Evolutionary conservation across 2,797 vertebrate genomes (phyloP), one percentile per base, ranked within the genome.

Genomic region (Gymnopithys bicolor): DNA sequence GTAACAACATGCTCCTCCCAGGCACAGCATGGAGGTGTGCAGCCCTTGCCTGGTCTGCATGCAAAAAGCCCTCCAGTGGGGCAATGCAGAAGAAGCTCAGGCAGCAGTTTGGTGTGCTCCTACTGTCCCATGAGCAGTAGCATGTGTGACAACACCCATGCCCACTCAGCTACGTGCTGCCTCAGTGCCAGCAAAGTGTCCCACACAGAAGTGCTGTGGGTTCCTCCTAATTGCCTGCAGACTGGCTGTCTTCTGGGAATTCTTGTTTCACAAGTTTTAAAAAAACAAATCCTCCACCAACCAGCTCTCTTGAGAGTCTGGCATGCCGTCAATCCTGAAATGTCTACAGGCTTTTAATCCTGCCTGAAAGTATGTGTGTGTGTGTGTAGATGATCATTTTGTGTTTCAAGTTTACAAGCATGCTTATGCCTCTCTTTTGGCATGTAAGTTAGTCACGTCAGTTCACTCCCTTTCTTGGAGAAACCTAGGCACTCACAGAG

Each of bases 181-280:
- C 58, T 63, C 0, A 0, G 41, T 4, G 6, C 33, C 22, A 79
- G 35, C 0, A 0, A 7, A 60, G 35, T 0, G 0, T 28, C 45
- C 32, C 24, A n/a, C 0, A 4, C 1, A 22, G 69, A 75, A 66
- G 55, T 14, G 18, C 41, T 59, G 23, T 0, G 0, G 22, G 30
- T 51, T 90, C 46, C 59, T 64, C 73, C 25, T 58, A 62, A 81
- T 81, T 75, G 79, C 82, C 71, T 87, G 27, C 82, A 91, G 93
- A 59, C 48, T 0, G 4, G 9, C 78, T 76, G 71, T 45, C 81
- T 92, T 62, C 87, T 87, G 93, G 56, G 84, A 91, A 90, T 92
- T 89, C 96, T 91, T 80, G 92, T 92, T 95, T 94, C 87, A 91
- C 94, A 46, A 80, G 87, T 87, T 93, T 93, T 25, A 11, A 22